A percentile compares a stretch with the other conserved stretches of the same genome.
These are phyloP conservation scores for Holocentrus rufus DNA, from an alignment of 2,797 vertebrate species.

Conservation along the genomic window DNA sequence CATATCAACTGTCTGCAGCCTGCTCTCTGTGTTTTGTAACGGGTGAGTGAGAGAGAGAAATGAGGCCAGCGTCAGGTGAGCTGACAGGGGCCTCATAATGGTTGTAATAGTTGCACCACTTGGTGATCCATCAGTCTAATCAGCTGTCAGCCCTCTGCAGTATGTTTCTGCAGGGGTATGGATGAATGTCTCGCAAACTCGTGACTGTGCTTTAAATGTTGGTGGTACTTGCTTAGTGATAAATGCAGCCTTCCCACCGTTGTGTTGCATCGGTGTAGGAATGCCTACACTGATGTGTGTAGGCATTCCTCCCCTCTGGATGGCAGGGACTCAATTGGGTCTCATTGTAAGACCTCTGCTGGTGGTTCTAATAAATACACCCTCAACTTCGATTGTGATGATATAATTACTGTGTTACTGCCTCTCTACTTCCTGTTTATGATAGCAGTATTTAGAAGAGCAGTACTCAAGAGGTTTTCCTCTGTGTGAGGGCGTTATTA, in stretches of 20 bases:
- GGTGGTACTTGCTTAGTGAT: conserved; percentile 49
- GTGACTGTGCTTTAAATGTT: conserved; percentile 63
- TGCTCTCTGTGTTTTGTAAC: conserved; percentile 44
- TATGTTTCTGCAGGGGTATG: conserved; percentile 47
- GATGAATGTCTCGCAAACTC: conserved; percentile 49
- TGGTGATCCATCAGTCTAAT: conserved; percentile 68
- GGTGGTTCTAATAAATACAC: conserved; percentile 64
- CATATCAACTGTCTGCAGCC: conserved; percentile 43
- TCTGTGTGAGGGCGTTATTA: conserved; percentile 61
- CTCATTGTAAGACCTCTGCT: conserved; percentile 66
- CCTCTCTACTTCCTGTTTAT: conserved; percentile 10
- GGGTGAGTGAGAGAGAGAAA: conserved; percentile 27
- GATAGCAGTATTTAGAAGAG: conserved; percentile 28
- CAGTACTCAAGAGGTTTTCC: conserved; percentile 8
- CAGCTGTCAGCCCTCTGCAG: conserved; percentile 56
- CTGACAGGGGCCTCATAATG: conserved; percentile 55
- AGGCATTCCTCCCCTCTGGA: conserved; percentile 8
- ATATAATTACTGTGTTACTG: conserved; percentile 40
- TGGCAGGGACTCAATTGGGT: conserved; percentile 22
- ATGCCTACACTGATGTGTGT: conserved; percentile 58
- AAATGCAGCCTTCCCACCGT: conserved; percentile 71
- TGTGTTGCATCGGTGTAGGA: conserved; percentile 43
- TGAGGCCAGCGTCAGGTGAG: conserved; percentile 48
- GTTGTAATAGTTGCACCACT: conserved; percentile 56
- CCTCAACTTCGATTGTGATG: conserved; percentile 26